These are phyloP conservation scores for Glossosoma conforme DNA, from an alignment of 1,140 invertebrate species.

Conservation along the genomic window DNA sequence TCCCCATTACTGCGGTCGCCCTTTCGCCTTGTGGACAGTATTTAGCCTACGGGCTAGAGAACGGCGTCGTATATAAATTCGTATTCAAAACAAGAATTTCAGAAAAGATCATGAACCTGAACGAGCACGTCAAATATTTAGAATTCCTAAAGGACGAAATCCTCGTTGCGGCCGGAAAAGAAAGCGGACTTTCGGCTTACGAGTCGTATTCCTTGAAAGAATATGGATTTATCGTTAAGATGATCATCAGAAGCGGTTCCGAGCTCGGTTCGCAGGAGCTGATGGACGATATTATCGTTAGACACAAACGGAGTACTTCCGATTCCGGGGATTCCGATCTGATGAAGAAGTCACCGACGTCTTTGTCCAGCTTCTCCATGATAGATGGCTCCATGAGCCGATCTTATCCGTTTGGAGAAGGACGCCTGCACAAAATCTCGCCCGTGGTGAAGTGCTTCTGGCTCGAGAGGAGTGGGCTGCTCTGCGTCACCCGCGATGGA, in stretches of 20 bases:
- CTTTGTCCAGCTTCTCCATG: constrained; percentile 10
- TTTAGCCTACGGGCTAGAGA: constrained; percentile 20
- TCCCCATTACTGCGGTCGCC: constrained; percentile 10
- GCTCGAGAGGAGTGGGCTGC: constrained; percentile 6
- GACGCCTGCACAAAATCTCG: constrained; percentile 1
- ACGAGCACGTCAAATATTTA: constrained; percentile 22
- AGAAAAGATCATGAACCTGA: constrained; percentile 14
- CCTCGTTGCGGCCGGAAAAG: constrained; percentile 16
- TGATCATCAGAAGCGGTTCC: constrained; percentile 8
- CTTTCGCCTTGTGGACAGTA: constrained; percentile 16
- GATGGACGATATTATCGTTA: constrained; percentile 13
- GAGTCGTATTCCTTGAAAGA: constrained; percentile 4
- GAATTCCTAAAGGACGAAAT: constrained; percentile 15
- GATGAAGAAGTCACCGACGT: constrained; percentile 9
- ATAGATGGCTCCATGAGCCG: neutral
- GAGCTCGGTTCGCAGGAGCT: constrained; percentile 26
- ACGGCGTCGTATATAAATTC: constrained; percentile 20
- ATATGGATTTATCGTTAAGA: constrained; percentile 13
- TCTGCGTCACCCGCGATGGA: constrained; percentile 18
- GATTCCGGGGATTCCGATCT: neutral
- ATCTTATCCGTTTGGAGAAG: neutral
- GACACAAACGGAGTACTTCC: neutral
- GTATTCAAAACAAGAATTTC: constrained; percentile 1
- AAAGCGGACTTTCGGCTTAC: constrained; percentile 18
- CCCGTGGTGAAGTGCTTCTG: constrained; percentile 23